A percentile compares a stretch with the other conserved stretches of the same genome.
These are phyloP conservation scores for Latrodectus geometricus DNA, from an alignment of 1,140 invertebrate species.

Conservation along the genomic window DNA sequence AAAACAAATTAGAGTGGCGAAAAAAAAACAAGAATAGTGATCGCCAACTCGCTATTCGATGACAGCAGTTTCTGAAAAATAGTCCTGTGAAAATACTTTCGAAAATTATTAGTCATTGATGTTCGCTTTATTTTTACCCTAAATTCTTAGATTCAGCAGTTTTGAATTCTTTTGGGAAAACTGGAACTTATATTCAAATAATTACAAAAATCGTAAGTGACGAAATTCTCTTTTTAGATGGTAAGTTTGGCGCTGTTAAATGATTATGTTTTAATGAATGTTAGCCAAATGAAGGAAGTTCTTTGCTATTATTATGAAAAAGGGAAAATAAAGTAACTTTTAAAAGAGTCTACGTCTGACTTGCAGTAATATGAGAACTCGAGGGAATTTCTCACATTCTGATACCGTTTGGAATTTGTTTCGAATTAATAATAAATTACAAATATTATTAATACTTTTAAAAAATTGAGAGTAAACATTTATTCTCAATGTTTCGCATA, in stretches of 20 bases:
- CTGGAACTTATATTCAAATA: background rate
- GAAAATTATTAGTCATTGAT: constrained; percentile 25
- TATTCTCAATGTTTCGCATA: no score
- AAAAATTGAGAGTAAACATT: no score
- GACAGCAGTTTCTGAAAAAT: constrained; percentile 20
- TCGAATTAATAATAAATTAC: no score
- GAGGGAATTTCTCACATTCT: no score
- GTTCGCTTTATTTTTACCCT: background rate
- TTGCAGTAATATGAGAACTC: no score
- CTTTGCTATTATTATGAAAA: background rate
- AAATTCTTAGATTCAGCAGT: background rate
- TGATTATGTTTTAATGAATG: background rate
- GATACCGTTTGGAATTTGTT: no score
- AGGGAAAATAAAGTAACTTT: background rate
- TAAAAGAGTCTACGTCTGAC: no score
- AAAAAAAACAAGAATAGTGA: background rate
- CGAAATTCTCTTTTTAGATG: background rate
- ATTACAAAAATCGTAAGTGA: background rate
- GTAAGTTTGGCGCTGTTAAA: background rate
- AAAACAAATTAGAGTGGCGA: background rate
- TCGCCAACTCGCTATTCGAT: constrained; percentile 24
- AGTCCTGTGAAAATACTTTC: background rate
- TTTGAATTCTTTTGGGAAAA: background rate
- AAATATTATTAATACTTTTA: no score
- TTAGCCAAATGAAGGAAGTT: background rate